Conservation (phyloP, 2,113 vertebrate genomes). For the Paramisgurnus dabryanus region DNA sequence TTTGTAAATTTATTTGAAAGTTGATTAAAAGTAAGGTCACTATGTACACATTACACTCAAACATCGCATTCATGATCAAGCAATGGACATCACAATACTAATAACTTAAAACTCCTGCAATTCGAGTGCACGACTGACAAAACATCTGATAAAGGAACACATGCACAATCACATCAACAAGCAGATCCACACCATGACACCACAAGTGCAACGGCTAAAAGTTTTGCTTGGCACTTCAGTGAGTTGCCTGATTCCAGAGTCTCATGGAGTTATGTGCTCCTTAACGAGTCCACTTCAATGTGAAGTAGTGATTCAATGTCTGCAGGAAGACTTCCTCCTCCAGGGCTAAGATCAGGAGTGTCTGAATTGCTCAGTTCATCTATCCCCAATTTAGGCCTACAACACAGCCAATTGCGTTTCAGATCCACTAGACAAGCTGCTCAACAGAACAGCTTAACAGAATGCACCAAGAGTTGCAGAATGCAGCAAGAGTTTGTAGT, state of each 20-base stretch:
- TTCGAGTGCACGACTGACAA: constrained; percentile 66
- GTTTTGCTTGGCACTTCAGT: constrained; percentile 70
- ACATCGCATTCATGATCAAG: constrained; percentile 63
- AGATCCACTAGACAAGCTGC: constrained; percentile 51
- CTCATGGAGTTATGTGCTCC: constrained; percentile 68
- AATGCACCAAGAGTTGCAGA: constrained; percentile 44
- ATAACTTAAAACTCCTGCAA: constrained; percentile 76
- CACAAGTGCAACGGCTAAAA: constrained; percentile 58
- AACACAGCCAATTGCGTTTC: constrained; percentile 32
- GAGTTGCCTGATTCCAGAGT: constrained; percentile 65
- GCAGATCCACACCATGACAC: constrained; percentile 61
- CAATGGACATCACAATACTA: constrained; percentile 60
- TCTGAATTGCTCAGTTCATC: constrained; percentile 67
- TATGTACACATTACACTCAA: constrained; percentile 64
- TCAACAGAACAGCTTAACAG: constrained; percentile 54
- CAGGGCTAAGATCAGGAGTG: constrained; percentile 57
- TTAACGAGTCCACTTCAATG: constrained; percentile 78
- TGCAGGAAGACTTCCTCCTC: constrained; percentile 58
- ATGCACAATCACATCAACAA: constrained; percentile 61
- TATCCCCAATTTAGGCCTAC: constrained; percentile 55
- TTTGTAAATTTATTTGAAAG: constrained; percentile 76
- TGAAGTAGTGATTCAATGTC: constrained; percentile 74
- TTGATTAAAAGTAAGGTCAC: constrained; percentile 72
- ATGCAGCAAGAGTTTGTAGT: constrained; percentile 62
- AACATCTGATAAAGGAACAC: constrained; percentile 54